Conservation (phyloP, 2,888 invertebrate genomes). For the Andrena hattorfiana region DNA sequence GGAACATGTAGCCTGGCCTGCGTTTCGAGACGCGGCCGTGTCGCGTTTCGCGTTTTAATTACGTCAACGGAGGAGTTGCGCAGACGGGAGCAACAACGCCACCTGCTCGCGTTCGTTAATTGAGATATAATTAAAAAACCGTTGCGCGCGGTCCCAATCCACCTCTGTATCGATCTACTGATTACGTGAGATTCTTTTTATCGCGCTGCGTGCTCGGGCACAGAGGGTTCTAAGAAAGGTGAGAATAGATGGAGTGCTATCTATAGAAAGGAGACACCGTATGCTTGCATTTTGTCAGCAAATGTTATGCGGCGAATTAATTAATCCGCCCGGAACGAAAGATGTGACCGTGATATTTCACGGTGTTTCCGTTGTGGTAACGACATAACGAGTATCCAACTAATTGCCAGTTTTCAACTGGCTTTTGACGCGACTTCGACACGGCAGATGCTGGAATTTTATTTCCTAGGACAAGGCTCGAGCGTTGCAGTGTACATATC, state of each 20-base stretch:
- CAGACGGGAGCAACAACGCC: constrained; percentile 12
- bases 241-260: too few relatives aligned
- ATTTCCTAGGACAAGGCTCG: constrained; percentile 40
- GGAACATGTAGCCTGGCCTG: not conserved
- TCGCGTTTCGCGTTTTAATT: constrained; percentile 48
- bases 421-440: not conserved
- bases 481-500: constrained; percentile 59
- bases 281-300: not conserved
- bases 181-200: not conserved
- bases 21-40: not conserved
- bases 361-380: not conserved
- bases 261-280: too few relatives aligned
- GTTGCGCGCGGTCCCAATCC: not conserved
- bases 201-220: too few relatives aligned
- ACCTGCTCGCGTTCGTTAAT: constrained; percentile 19
- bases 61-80: constrained; percentile 25
- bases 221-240: not conserved
- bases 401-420: not conserved
- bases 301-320: not conserved
- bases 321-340: not conserved
- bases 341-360: not conserved
- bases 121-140: constrained; percentile 45
- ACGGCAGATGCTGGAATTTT: constrained; percentile 39
- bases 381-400: not conserved
- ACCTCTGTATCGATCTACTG: not conserved